Conservation (phyloP, 1,140 invertebrate genomes). For the Chymomyza costata region DNA sequence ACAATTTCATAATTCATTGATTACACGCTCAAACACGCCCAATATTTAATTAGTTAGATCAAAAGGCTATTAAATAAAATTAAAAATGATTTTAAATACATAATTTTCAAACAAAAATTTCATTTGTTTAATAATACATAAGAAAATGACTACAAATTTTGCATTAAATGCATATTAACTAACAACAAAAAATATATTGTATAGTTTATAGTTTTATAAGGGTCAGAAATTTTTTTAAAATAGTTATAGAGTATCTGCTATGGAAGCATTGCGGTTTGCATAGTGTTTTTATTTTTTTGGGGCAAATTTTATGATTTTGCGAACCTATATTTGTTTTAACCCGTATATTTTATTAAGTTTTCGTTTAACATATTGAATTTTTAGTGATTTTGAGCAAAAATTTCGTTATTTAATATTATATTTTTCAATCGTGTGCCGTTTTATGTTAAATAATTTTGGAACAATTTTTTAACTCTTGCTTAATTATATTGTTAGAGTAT, state of each 20-base stretch:
- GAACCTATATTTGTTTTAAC: conserved; percentile 7
- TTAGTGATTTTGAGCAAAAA: conserved; percentile 53
- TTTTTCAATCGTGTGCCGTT: conserved; percentile 13
- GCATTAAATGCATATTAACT: conserved; percentile 65
- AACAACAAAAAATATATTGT: conserved; percentile 56
- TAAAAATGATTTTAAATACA: conserved; percentile 26
- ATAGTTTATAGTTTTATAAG: conserved; percentile 3
- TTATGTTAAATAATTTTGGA: conserved; percentile 16
- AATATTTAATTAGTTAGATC: too few species aligned
- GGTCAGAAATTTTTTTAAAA: conserved; percentile 3
- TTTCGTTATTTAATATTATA: conserved; percentile 26
- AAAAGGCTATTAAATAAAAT: too few species aligned
- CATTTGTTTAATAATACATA: conserved; percentile 17
- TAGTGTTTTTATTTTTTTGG: conserved; percentile 15
- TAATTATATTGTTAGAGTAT: conserved; percentile 18
- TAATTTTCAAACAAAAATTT: conserved; percentile 44
- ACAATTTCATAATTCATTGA: conserved; percentile 31
- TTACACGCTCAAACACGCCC: conserved; percentile 22
- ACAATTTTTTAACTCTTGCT: conserved; percentile 14
- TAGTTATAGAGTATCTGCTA: conserved; percentile 2
- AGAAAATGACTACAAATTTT: conserved; percentile 62
- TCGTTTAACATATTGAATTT: conserved; percentile 13
- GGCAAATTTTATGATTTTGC: conserved; percentile 23
- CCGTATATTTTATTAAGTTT: conserved; percentile 6
- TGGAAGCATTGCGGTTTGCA: conserved; percentile 40